Evolutionary conservation across 30 jellyfish, hydroid and myxozoan genomes (phyloP), one percentile per base, ranked within the genome.

Genomic region (Cassiopea xamachana): DNA sequence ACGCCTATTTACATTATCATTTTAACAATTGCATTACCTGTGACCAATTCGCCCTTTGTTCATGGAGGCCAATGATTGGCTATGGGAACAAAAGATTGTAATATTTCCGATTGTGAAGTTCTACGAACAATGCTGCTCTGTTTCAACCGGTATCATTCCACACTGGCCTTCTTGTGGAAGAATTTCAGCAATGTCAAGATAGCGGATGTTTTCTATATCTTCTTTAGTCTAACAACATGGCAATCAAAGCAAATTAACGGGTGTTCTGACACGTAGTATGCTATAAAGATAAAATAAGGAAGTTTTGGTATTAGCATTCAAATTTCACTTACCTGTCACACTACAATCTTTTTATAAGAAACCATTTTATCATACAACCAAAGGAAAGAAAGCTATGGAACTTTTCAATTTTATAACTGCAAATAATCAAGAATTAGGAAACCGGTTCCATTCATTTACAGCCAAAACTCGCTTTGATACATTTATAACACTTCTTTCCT

Each of bases 201-300:
- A 50, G 80, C 90, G 90, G 90, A 82, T 82, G 82, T 82, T 80
- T 80, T 80, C 71, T 43, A 59, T 59, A 80, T 19, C 45, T 39
- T 3, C 67, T 45, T 14, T 43, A 1, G 43, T 75, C 69, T 43
- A 75, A 75, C 84, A 75, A 75, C 48, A 18, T 18, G 45, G 1
- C 19, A 39, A 75, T 59, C 8, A 39, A 75, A 5, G 39, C 46
- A 16, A 75, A 44, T 75, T 75, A 14, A 45, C 39, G 67, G 84
- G 84, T 43, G 48, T 6, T 45, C 48, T 46, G 67, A 46, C 69
- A 69, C 39, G 12, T 64, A 7, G 27, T 13, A 64, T 64, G 27
- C 43, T 64, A 13, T 64, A 64, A 2, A 14, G 43, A 64, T 64
- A 64, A 64, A 75, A 55, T 45, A 75, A 75, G 84, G 84, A 75